Evolutionary conservation across 2,888 invertebrate species (phyloP), one percentile per base, ranked within the genome.

Genomic region (Syrphus vitripennis): DNA sequence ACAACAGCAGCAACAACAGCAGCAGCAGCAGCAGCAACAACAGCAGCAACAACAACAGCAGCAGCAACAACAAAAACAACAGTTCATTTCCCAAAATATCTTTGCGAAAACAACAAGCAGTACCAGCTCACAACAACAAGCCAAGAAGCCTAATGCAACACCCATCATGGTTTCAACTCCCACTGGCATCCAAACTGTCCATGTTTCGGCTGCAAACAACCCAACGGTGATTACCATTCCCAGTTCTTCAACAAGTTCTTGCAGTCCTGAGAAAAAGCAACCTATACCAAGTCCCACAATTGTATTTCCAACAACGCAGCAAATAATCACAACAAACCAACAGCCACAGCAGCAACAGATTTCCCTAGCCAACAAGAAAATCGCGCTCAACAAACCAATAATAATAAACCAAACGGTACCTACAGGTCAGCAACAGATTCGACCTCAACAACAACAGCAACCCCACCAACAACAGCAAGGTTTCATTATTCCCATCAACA

Each of bases 151-250:
- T n/a, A 89, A 83, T 70, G 87, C 91, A 10, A 91, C 91, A 1
- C 91, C 91, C 3, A 91, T 91, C 10, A 88, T 92, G 65, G 91
- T 91, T 10, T 90, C 92, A 10, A 92, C 92, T 14, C 90, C 92
- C 2, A 89, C 89, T 31, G 92, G 92, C 24, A 82, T 92, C 6
- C 92, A 92, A 88, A 92, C 92, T 1, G 92, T 92, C 1, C 92
- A 92, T 84, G 90, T 92, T 16, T 90, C 92, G 4, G 88, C 90
- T 26, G 90, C 90, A 14, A 88, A 89, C 9, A 88, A 89, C 4
- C 87, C 87, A 1, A 84, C 81, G 4, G 50, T 86, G 9, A 87
- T 83, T 14, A 83, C 83, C 16, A 87, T 83, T 40, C 83, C 87
- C 9, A 75, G 34, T 34, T 74, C 42, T 26, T 50, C 80, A 14